These are phyloP conservation scores for Balaeniceps rex DNA, from an alignment of 2,113 vertebrate species.

Conservation along the genomic window DNA sequence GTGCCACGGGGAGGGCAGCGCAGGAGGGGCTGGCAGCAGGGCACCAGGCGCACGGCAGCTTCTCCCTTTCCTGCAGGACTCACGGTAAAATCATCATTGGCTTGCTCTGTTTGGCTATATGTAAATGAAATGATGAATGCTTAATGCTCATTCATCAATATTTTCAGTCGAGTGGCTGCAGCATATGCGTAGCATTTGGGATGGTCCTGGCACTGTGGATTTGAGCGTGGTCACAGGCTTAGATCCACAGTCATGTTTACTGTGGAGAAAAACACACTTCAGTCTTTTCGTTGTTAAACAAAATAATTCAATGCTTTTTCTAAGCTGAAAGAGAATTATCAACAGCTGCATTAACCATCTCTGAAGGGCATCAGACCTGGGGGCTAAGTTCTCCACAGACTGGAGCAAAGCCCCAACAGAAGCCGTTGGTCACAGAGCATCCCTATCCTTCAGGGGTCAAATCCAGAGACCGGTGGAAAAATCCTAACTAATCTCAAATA, in stretches of 20 bases:
- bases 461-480: background rate
- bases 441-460: background rate
- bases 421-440: background rate
- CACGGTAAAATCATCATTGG: background rate
- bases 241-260: background rate
- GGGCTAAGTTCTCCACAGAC: background rate
- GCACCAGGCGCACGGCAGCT: constrained; percentile 24
- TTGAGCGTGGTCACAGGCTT: background rate
- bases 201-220: background rate
- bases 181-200: background rate
- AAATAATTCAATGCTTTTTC: background rate
- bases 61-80: background rate
- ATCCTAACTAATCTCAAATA: background rate
- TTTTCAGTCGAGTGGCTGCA: constrained; percentile 29
- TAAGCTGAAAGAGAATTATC: background rate
- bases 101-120: background rate
- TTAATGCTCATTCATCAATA: background rate
- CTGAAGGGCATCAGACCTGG: background rate
- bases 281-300: background rate
- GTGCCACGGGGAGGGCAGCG: background rate
- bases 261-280: background rate
- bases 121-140: background rate
- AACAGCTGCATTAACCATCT: background rate
- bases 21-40: constrained; percentile 24
- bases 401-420: background rate